Conservation (phyloP, 2,797 vertebrate genomes). For the Schizothorax lantsangensis region DNA sequence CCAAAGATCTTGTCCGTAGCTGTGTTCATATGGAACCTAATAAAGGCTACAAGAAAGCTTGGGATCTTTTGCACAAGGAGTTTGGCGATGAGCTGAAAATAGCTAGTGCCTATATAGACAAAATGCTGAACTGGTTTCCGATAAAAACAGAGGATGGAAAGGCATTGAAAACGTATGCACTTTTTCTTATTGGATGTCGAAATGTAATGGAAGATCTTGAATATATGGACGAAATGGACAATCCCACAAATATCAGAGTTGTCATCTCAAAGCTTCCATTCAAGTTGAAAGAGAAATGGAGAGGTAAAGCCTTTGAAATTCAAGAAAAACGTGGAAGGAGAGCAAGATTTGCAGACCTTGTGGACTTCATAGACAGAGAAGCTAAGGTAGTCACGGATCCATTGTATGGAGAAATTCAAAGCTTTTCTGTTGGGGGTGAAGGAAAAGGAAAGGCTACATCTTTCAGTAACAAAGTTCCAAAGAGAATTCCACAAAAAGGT, state of each 20-base stretch:
- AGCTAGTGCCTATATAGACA: background rate
- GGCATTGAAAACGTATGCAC: background rate
- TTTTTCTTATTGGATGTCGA: background rate
- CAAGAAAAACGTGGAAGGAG: background rate
- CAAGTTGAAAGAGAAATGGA: conserved; percentile 18
- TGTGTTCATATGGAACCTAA: background rate
- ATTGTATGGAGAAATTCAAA: background rate
- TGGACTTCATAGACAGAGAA: background rate
- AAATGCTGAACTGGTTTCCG: background rate
- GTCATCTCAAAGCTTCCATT: no score
- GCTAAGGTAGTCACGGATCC: background rate
- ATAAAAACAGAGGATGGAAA: conserved; percentile 4
- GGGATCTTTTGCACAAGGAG: conserved; percentile 1
- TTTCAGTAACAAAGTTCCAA: no score
- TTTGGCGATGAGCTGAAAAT: conserved; percentile 1
- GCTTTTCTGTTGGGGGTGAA: background rate
- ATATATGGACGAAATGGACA: conserved; percentile 19
- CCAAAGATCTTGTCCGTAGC: background rate
- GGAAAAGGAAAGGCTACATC: no score
- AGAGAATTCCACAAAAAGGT: background rate
- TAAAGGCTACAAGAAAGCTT: background rate
- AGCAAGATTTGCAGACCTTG: background rate
- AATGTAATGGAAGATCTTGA: conserved; percentile 2
- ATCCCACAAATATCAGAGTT: no score
- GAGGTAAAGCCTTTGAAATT: background rate